Percentiles rank a stretch among this genome's conserved stretches.
phyloP scores from a whole-genome alignment of 2,797 vertebrate species.

The Amblyopsis hoosieri region DNA sequence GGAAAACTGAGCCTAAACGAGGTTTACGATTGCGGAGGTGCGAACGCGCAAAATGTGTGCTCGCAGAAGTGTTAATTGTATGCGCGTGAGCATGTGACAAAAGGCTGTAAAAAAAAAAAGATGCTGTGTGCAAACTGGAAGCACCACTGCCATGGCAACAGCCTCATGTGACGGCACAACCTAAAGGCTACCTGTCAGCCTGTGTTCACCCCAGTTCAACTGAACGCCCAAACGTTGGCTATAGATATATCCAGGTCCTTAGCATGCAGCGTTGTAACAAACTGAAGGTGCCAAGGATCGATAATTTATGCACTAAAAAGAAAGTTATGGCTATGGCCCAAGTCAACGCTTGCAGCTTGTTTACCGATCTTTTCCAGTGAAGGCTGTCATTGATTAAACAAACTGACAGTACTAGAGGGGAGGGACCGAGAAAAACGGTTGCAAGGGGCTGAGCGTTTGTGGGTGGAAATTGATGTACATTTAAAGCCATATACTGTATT shows the following conservation, averaged over 20 bases:
- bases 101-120: constrained; percentile 4
- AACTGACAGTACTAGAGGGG: constrained; percentile 46
- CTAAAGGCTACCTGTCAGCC: too few relatives aligned
- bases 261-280: constrained; percentile 48
- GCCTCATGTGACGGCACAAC: too few relatives aligned
- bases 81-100: constrained; percentile 1
- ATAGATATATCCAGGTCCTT: constrained; percentile 60
- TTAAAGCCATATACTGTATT: constrained; percentile 15
- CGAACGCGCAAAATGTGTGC: not conserved
- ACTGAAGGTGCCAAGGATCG: constrained; percentile 57
- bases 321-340: constrained; percentile 61
- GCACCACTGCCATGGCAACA: too few relatives aligned
- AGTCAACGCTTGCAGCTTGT: constrained; percentile 42
- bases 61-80: not conserved
- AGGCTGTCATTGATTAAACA: constrained; percentile 57
- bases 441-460: constrained; percentile 35
- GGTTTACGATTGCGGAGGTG: not conserved
- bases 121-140: not conserved
- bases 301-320: constrained; percentile 69
- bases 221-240: constrained; percentile 45
- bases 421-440: constrained; percentile 19
- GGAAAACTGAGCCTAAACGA: not conserved
- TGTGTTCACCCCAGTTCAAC: constrained; percentile 22
- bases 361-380: constrained; percentile 50
- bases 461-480: constrained; percentile 29